Evolutionary conservation across 2,888 invertebrate species (phyloP).

Genomic region (Phoenoteleia sp.): DNA sequence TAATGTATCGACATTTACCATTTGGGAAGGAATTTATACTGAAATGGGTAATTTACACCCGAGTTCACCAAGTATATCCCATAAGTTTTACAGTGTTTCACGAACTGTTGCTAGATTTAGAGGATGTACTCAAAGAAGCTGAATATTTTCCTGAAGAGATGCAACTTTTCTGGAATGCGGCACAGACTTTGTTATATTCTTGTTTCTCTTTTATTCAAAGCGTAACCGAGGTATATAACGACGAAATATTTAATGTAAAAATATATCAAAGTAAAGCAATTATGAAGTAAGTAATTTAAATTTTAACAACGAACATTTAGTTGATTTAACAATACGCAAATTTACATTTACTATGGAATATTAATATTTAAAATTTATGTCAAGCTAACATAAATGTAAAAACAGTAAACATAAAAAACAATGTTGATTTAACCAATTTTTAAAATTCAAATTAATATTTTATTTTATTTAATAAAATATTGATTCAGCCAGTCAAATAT

Average conservation of each 20-base stretch:
- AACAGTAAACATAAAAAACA: too few relatives aligned
- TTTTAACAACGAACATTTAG: too few relatives aligned
- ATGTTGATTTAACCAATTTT: too few relatives aligned
- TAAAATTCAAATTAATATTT: too few relatives aligned
- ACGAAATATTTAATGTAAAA: not conserved
- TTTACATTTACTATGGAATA: too few relatives aligned
- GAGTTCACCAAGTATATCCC: constrained; percentile 12
- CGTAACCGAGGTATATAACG: not conserved
- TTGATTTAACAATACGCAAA: too few relatives aligned
- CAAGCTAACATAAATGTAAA: too few relatives aligned
- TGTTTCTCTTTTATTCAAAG: constrained; percentile 17
- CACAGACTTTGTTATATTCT: constrained; percentile 25
- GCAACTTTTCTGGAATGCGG: not conserved
- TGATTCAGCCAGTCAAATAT: too few relatives aligned
- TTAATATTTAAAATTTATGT: too few relatives aligned
- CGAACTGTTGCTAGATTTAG: not conserved
- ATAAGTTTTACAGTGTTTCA: constrained; percentile 22
- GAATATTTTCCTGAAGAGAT: not conserved
- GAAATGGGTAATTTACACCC: not conserved
- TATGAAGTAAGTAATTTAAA: constrained; percentile 42
- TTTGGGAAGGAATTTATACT: not conserved
- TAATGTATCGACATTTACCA: not conserved
- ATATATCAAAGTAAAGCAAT: constrained; percentile 12
- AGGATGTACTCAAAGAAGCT: not conserved
- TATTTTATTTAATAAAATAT: too few relatives aligned